Percentiles rank a stretch among this genome's conserved stretches.
These are phyloP conservation scores for Mormoops blainvillei DNA, from an alignment of 2,113 vertebrate genomes.

Conservation along the genomic window DNA sequence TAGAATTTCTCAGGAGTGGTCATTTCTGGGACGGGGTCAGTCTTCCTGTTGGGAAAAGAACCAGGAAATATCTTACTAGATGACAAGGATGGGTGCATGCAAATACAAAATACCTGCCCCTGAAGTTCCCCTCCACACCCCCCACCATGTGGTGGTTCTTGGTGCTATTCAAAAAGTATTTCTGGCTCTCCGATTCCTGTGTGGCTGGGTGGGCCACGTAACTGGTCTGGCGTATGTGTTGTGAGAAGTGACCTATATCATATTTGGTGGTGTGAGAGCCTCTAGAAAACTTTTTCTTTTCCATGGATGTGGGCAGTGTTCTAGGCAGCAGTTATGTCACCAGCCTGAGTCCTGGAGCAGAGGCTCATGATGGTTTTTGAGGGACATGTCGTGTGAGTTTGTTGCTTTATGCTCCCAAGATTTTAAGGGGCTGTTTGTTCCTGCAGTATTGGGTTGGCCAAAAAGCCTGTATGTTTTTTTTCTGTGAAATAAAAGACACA, in stretches of 20 bases:
- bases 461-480: too few relatives aligned
- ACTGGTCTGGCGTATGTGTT: background rate
- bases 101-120: background rate
- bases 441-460: background rate
- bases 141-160: background rate
- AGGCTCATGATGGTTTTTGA: background rate
- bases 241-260: background rate
- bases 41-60: constrained; percentile 60
- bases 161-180: background rate
- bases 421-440: background rate
- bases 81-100: background rate
- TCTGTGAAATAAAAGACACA: too few relatives aligned
- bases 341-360: background rate
- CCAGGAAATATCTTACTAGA: background rate
- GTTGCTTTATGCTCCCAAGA: background rate
- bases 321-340: background rate
- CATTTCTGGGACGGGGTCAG: constrained; percentile 77
- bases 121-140: fast-evolving
- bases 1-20: constrained; percentile 78
- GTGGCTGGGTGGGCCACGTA: background rate
- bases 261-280: background rate
- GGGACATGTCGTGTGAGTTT: background rate
- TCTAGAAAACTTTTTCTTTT: background rate
- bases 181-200: background rate
- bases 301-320: background rate